Conservation (phyloP, 2,113 vertebrate genomes). For the Gila orcuttii region DNA sequence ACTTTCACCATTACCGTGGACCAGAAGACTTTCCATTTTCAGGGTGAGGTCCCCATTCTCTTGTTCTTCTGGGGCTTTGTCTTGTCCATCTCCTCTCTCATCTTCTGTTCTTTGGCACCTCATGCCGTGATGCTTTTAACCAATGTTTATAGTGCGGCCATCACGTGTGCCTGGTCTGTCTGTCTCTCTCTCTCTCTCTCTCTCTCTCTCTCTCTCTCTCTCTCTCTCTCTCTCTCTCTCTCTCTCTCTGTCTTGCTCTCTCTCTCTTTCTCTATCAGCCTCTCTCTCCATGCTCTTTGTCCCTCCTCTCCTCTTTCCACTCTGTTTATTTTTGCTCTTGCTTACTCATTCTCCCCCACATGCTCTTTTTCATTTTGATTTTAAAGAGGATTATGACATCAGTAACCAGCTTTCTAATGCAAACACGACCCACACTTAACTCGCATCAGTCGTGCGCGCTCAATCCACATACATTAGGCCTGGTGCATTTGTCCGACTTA, state of each 20-base stretch:
- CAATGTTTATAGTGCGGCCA: conserved; percentile 47
- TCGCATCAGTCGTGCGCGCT: background rate
- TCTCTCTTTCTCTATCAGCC: conserved; percentile 35
- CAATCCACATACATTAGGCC: conserved; percentile 39
- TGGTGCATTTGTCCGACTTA: conserved; percentile 35
- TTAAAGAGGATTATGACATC: conserved; percentile 39
- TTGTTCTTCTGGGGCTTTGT: background rate
- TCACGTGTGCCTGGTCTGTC: conserved; percentile 29
- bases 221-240: background rate
- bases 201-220: conserved; percentile 17
- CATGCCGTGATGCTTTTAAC: conserved; percentile 34
- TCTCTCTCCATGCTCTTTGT: background rate
- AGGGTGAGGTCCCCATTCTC: conserved; percentile 84
- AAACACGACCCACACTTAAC: background rate
- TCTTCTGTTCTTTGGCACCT: background rate
- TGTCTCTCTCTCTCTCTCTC: background rate
- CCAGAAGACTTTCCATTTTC: conserved; percentile 99
- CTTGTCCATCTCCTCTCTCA: conserved; percentile 54
- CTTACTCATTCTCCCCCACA: conserved; percentile 25
- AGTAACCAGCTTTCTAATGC: background rate
- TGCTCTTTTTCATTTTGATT: conserved; percentile 4
- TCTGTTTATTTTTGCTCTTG: conserved; percentile 11
- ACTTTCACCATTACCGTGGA: conserved; percentile 99
- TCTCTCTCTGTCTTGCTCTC: conserved; percentile 48
- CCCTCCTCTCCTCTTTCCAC: conserved; percentile 25